Evolutionary conservation across 35 echinoderm and acorn worm species (phyloP).

Genomic region (Strongylocentrotus purpuratus): DNA sequence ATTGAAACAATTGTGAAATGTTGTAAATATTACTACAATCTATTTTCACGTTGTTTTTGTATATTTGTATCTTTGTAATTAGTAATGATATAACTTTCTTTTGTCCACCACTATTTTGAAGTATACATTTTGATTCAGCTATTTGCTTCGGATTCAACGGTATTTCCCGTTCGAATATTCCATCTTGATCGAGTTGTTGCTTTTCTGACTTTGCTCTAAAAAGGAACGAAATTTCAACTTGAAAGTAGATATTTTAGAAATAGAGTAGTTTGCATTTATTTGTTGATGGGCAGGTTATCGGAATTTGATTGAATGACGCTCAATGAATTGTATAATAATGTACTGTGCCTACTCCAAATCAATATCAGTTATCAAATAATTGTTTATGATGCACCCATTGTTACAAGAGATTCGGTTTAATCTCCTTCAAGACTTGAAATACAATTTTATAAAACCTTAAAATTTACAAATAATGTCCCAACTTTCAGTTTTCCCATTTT

Average conservation of each 20-base stretch:
- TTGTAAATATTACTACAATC: slow-evolving; percentile 7
- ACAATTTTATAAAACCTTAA: too few relatives aligned
- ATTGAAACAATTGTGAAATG: neutral
- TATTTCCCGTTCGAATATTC: neutral
- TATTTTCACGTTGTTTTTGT: slow-evolving; percentile 9
- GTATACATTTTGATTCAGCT: neutral
- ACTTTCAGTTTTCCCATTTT: too few relatives aligned
- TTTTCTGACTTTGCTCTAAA: neutral
- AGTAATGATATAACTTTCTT: neutral
- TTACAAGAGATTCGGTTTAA: too few relatives aligned
- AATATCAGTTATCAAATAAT: neutral
- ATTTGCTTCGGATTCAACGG: neutral
- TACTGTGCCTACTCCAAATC: neutral
- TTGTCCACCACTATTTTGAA: neutral
- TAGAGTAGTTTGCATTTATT: neutral
- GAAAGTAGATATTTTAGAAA: neutral
- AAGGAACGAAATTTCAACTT: neutral
- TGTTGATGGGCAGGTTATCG: neutral
- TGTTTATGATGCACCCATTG: too few relatives aligned
- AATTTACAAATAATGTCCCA: too few relatives aligned
- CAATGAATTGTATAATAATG: neutral
- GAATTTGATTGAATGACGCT: neutral
- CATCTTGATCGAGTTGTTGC: neutral
- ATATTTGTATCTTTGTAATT: slow-evolving; percentile 20
- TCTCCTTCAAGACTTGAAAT: too few relatives aligned